Base-by-base conservation (phyloP, 1,140 invertebrate species). In the Drosophila athabasca region DNA sequence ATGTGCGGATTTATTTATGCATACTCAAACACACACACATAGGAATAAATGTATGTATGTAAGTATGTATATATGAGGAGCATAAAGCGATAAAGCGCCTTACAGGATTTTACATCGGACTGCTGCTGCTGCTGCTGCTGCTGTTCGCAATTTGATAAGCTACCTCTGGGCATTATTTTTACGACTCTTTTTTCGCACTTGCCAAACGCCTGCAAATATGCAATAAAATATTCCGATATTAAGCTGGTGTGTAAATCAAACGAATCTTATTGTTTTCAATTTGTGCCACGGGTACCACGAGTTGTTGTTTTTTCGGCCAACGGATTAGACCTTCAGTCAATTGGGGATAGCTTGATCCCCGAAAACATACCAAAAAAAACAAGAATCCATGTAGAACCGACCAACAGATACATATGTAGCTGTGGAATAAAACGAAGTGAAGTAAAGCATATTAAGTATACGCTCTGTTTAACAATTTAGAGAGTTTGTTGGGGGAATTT, bases 181-280 rank as follows among this genome's bases (percentile, higher is more conserved):
- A 88, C 83, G 82, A 87, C 83, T 74, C 60, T 69, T 58, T 66
- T 35, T 67, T 60, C 45, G 55, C 62, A 71, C 65, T 75, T 72
- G 66, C 39, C 68, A 50, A 41, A 62, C 64, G 79, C 79, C 79
- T 19, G 71, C 54, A 85, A 77, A 79, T 81, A 87, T 85, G 82
- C 82, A 76, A 85, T 85, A 87, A 85, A 85, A 85, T 70, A 85
- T 85, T 82, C 77, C 66, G 73, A 78, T 85, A 68, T 72, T 85
- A 87, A 85, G 82, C 83, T 73, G 76, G 81, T 81, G 74, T 88
- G 83, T 85, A 85, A 85, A 85, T 85, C 81, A 85, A 70, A 80
- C 79, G 69, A 78, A 78, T 79, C 82, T 85, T 81, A 87, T 85
- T 85, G 82, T 85, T 87, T 80, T 81, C 76, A 81, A 82, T 87